Evolutionary conservation across 2,797 vertebrate genomes (phyloP), one percentile per base, ranked within the genome.

Genomic region (Prionace glauca): DNA sequence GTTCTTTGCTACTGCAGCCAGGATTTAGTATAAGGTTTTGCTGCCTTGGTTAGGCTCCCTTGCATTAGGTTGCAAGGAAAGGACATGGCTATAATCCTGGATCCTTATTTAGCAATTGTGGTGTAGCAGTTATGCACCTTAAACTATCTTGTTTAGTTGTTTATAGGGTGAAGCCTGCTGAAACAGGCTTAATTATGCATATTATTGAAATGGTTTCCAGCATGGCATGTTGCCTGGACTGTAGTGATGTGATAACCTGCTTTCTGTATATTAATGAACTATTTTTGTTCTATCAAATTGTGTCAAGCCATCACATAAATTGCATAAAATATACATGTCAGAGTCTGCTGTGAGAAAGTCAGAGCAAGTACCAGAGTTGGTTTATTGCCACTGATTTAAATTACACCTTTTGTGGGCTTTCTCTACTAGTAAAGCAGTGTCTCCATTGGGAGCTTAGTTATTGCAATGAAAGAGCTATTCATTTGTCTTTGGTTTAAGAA

Each of bases 1-100:
- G 96, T 96, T 97, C 26, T 90, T 90, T 90, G 29, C 45, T 50
- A 0, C 8, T 87, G 26, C 26, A 62, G 50, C 26, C 29, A 32
- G 56, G 87, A 62, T 12, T 32, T 29, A 62, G 26, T 60, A 29
- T 60, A 60, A 90, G 24, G 29, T 90, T 93, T 71, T 45, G 41
- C 65, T 41, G 65, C n/a, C 60, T 18, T 71, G 65, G 87, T 16
- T 93, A 24, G 67, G 20, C 62, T 67, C 62, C 62, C 20, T 56
- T 87, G 22, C 45, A 24, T 8, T 14, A 10, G 65, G 36, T 65
- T 93, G 67, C 41, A 41, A 22, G 36, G 36, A 71, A 29, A 67
- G 41, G n/a, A 24, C 1, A 36, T 29, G 41, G 41, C 90, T 71
- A 16, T 71, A 71, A 94, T 65, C 90, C 62, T 92, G 90, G 32